A percentile compares a stretch with the other conserved stretches of the same genome.
Evolutionary conservation across 2,888 invertebrate genomes (phyloP).

Genomic region (Pammene aurita): DNA sequence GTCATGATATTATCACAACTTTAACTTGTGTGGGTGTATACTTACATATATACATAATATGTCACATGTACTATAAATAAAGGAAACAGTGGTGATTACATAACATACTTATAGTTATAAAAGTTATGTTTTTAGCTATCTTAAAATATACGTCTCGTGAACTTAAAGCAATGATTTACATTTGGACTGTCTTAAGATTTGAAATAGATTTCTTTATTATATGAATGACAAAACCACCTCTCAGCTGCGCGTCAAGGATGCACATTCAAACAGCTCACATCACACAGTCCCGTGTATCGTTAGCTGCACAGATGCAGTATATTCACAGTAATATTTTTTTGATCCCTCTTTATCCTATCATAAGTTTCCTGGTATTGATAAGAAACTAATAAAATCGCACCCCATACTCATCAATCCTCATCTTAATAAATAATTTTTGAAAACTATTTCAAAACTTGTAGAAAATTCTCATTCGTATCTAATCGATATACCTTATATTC

Average conservation of each 20-base stretch:
- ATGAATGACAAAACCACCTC: slow-evolving; percentile 45
- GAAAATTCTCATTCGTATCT: slow-evolving; percentile 62
- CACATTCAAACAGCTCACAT: slow-evolving; percentile 39
- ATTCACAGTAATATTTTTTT: slow-evolving; percentile 60
- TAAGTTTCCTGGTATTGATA: slow-evolving; percentile 66
- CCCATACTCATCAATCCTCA: slow-evolving; percentile 52
- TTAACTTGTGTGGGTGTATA: slow-evolving; percentile 63
- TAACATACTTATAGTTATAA: slow-evolving; percentile 64
- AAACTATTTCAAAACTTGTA: slow-evolving; percentile 76
- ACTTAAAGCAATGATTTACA: slow-evolving; percentile 63
- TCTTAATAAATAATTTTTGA: slow-evolving; percentile 40
- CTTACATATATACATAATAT: slow-evolving; percentile 30
- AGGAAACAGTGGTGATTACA: slow-evolving; percentile 63
- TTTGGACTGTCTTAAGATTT: slow-evolving; percentile 74
- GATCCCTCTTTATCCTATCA: slow-evolving; percentile 76
- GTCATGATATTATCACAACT: slow-evolving; percentile 66
- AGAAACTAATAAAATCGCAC: slow-evolving; percentile 55
- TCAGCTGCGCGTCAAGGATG: slow-evolving; percentile 6
- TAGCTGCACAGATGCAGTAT: slow-evolving; percentile 54
- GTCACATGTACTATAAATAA: slow-evolving; percentile 47
- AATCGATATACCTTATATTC: slow-evolving; percentile 31
- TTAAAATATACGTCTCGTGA: slow-evolving; percentile 54
- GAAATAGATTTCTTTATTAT: slow-evolving; percentile 71
- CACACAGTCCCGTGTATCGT: slow-evolving; percentile 44
- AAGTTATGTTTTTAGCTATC: slow-evolving; percentile 67